Base-by-base conservation (phyloP, 2,797 vertebrate genomes). In the Anabacerthia variegaticeps region DNA sequence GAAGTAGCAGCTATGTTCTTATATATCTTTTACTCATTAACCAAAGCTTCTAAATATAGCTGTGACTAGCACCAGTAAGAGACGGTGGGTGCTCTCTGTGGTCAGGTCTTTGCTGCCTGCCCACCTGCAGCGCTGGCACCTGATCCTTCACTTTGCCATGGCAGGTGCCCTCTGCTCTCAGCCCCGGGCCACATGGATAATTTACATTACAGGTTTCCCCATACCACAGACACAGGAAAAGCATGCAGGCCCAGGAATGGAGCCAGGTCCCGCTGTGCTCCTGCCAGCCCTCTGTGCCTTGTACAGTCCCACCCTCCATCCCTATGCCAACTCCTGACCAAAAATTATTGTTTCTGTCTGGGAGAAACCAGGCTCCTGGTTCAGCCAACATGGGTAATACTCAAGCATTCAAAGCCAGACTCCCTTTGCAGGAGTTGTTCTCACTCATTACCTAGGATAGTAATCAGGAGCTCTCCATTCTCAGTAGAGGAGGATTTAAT, bases 1-100 rank as follows among this genome's bases (percentile, higher is more conserved):
- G 87, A 61, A 78, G 34, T 41, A 72, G 48, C 68, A 85, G 85
- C 43, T 93, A 23, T 86, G 92, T 88, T 63, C 76, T 94, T 73
- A 43, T 46, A 1, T 27, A 39, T 41, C 43, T 93, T 93, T 72
- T 73, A 81, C 55, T 93, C 82, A 89, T 94, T 94, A 97, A 88
- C 15, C 4, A 4, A 71, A 34, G 21, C 54, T 32, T 72, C 91
- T 94, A 97, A 95, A 91, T 85, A 81, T 94, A 96, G 82, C 46
- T 48, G 14, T 0, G 0, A 44, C 11, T 28, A 87, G 46, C 26
- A 36, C 27, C 14, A 54, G 59, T 18, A 52, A 66, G 89, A 76
- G 88, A 28, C 14, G 34, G n/a, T 14, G 27, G 34, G 41, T 93
- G 22, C 34, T 54, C 66, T 88, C 83, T 83, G 83, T n/a, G 76